Evolutionary conservation across 2,797 vertebrate genomes (phyloP).

Genomic region (Sebastolobus alascanus): DNA sequence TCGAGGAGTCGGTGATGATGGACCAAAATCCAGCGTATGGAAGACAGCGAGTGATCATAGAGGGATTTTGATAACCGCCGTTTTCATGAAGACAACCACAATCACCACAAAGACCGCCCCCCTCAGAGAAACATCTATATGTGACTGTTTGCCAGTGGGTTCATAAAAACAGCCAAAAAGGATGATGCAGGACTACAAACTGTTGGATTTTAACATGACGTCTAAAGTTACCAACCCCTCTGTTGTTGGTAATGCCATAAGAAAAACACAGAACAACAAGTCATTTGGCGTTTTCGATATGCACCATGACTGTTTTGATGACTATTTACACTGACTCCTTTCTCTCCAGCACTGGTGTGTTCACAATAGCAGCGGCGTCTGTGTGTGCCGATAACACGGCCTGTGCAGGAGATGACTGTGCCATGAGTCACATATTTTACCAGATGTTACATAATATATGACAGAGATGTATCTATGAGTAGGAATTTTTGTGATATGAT

Average conservation of each 20-base stretch:
- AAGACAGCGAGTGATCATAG: constrained; percentile 14
- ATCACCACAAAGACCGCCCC: background rate
- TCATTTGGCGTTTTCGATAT: constrained; percentile 34
- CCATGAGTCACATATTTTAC: constrained; percentile 69
- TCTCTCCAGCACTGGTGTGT: constrained; percentile 50
- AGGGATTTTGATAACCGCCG: constrained; percentile 21
- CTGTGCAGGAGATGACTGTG: constrained; percentile 54
- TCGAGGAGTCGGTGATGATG: constrained; percentile 17
- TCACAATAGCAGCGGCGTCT: constrained; percentile 48
- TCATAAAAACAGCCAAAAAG: constrained; percentile 23
- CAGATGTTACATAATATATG: constrained; percentile 74
- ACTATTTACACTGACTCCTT: constrained; percentile 49
- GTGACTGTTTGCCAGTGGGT: constrained; percentile 33
- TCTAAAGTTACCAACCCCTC: constrained; percentile 13
- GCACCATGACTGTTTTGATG: constrained; percentile 57
- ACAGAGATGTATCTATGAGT: constrained; percentile 71
- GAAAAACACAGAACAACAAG: constrained; percentile 40
- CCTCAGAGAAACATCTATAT: background rate
- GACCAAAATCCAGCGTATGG: constrained; percentile 32
- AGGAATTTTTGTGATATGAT: constrained; percentile 64
- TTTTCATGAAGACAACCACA: constrained; percentile 38
- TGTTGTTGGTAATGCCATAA: constrained; percentile 10
- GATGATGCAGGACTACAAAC: constrained; percentile 27
- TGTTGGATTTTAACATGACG: constrained; percentile 28
- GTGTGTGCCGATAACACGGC: constrained; percentile 50